Percentiles rank a stretch among this genome's conserved stretches.
Conservation (phyloP, 1,140 invertebrate genomes). For the Caerostris darwini region DNA sequence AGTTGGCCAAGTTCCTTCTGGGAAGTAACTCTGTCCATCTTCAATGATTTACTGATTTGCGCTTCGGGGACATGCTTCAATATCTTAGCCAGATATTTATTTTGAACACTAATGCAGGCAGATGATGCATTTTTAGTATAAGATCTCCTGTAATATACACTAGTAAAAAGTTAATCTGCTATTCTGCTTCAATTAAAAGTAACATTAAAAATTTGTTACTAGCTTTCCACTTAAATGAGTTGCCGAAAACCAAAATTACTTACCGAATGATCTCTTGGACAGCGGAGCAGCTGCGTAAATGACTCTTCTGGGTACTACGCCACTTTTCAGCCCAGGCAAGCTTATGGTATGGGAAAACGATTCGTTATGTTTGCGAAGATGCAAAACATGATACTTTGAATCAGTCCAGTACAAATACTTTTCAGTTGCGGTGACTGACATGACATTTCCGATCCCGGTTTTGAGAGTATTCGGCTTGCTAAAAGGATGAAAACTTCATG, state of each 20-base stretch:
- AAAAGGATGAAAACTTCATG: not conserved
- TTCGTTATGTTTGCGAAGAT: not conserved
- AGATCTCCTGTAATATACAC: no score
- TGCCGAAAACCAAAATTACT: not conserved
- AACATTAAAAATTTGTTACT: no score
- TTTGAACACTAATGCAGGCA: no score
- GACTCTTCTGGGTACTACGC: not conserved
- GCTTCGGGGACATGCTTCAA: no score
- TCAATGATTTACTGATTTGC: no score
- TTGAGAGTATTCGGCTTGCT: not conserved
- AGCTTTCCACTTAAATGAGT: no score
- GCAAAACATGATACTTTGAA: constrained; percentile 77
- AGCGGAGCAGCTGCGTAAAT: not conserved
- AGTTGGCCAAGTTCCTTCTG: no score
- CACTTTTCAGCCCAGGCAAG: not conserved
- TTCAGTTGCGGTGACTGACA: constrained; percentile 81
- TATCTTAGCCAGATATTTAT: no score
- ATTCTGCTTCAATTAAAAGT: no score
- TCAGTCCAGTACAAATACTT: constrained; percentile 83
- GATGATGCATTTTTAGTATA: no score
- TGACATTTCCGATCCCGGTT: constrained; percentile 19
- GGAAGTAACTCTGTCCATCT: no score
- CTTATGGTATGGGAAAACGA: not conserved
- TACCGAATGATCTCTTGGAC: not conserved
- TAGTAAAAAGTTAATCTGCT: no score